These are phyloP conservation scores for Lepidurus packardi DNA, from an alignment of 1,140 invertebrate genomes.

Conservation along the genomic window DNA sequence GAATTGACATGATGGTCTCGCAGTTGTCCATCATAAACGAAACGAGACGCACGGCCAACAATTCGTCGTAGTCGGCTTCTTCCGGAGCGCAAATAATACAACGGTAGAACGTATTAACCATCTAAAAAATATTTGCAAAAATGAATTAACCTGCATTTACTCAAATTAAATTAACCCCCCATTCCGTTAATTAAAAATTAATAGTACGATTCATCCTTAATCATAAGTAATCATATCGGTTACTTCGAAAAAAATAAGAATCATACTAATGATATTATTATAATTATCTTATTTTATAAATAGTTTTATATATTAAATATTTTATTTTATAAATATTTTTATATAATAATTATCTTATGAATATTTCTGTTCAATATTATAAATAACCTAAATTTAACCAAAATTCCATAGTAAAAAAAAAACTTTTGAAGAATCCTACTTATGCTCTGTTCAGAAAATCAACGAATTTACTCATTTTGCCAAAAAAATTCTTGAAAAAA, in stretches of 20 bases:
- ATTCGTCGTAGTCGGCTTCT: conserved; percentile 35
- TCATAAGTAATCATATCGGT: background rate
- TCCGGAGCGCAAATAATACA: conserved; percentile 32
- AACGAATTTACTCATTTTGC: no score
- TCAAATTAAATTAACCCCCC: background rate
- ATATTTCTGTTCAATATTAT: no score
- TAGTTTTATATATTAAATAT: background rate
- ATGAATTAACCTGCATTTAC: no score
- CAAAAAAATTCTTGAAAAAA: background rate
- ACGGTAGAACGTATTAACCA: conserved; percentile 35
- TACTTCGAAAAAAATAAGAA: background rate
- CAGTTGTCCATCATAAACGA: conserved; percentile 33
- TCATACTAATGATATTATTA: background rate
- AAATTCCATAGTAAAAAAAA: no score
- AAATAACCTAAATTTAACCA: no score
- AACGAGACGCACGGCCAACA: conserved; percentile 30
- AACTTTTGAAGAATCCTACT: no score
- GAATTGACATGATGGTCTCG: conserved; percentile 33
- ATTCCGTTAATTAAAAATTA: background rate
- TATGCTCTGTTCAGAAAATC: no score
- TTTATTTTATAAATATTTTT: no score
- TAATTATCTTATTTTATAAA: background rate
- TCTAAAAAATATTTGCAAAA: conserved; percentile 23
- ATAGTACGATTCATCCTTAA: background rate
- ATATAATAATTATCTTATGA: no score